A percentile compares a stretch with the other conserved stretches of the same genome.
phyloP scores from a whole-genome alignment of 92 coral and sea anemone species.

The Phenganax stokvisi region DNA sequence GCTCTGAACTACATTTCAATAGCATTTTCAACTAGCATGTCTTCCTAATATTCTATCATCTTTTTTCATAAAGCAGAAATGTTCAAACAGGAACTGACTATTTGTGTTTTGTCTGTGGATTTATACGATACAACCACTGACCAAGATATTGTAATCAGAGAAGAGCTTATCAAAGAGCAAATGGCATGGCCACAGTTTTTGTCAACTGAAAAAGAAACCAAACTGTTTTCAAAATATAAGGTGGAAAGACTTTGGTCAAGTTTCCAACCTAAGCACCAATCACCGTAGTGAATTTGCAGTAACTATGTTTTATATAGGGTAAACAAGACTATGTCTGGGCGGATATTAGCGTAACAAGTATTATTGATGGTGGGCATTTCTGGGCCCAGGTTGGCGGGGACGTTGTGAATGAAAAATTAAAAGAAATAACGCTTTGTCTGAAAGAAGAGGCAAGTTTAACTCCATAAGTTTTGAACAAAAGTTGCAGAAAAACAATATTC shows the following conservation, averaged over 20 bases:
- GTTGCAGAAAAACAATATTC: background rate
- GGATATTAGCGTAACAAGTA: slow-evolving; percentile 63
- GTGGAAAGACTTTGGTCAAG: slow-evolving; percentile 23
- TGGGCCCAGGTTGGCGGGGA: slow-evolving; percentile 98
- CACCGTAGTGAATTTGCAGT: background rate
- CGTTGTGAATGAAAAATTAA: slow-evolving; percentile 46
- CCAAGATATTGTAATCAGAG: slow-evolving; percentile 57
- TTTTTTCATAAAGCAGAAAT: background rate
- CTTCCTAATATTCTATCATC: too few relatives aligned
- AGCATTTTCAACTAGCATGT: too few relatives aligned
- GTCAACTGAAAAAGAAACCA: slow-evolving; percentile 29
- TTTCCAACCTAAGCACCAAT: background rate
- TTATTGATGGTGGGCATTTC: slow-evolving; percentile 87
- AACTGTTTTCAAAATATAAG: slow-evolving; percentile 47
- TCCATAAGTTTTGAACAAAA: background rate
- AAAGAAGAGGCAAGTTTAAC: slow-evolving; percentile 50
- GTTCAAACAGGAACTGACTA: background rate
- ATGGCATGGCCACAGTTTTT: slow-evolving; percentile 76
- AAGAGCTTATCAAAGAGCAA: slow-evolving; percentile 60
- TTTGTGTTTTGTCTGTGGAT: slow-evolving; percentile 51
- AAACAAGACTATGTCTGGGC: slow-evolving; percentile 50
- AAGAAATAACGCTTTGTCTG: slow-evolving; percentile 46
- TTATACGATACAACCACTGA: slow-evolving; percentile 77
- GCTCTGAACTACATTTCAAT: too few relatives aligned
- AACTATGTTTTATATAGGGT: background rate